Base-by-base conservation (phyloP, 2,113 vertebrate species). In the Oceanites oceanicus region DNA sequence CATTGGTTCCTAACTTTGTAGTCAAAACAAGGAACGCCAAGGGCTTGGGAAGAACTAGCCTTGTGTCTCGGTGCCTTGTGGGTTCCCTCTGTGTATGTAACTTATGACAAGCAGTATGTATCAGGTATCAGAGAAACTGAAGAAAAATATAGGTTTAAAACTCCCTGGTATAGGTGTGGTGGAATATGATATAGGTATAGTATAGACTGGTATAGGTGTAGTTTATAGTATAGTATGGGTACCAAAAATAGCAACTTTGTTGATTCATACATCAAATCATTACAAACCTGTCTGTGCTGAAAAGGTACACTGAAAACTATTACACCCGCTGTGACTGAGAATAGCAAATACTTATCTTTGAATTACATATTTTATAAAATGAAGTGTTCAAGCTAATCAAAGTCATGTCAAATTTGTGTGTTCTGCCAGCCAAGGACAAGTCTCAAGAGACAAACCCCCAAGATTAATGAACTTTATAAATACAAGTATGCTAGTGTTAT, bases 21-120 rank as follows among this genome's bases (percentile, higher is more conserved):
- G 29, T 34, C 40, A 47, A 79, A 58, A 49, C 21, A 29, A 84
- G 27, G n/a, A 52, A 26, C 3, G 1, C 9, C 30, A 58, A 70
- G 10, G 72, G 17, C 17, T 70, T 62, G 62, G 27, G 12, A 68
- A 87, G 55, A 74, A 21, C 55, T 58, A 22, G 13, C 16, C 38
- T 70, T 38, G 13, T 55, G n/a, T 27, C 32, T 71, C 2, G 0
- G 22, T 23, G 23, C 23, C 25, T 29, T 40, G 20, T 0, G 0
- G 27, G 13, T 26, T 79, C 36, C 27, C 20, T 65, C 38, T 70
- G 23, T 15, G 7, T 53, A 34, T 21, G 27, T 65, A 77, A n/a
- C 36, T 40, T 71, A 44, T 10, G 29, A 42, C 30, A 73, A 45
- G 55, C 19, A 62, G 7, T n/a, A 65, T 13, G 9, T 22, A 58